Conservation (phyloP, 2,888 invertebrate genomes). For the Stegana nigrithorax region DNA sequence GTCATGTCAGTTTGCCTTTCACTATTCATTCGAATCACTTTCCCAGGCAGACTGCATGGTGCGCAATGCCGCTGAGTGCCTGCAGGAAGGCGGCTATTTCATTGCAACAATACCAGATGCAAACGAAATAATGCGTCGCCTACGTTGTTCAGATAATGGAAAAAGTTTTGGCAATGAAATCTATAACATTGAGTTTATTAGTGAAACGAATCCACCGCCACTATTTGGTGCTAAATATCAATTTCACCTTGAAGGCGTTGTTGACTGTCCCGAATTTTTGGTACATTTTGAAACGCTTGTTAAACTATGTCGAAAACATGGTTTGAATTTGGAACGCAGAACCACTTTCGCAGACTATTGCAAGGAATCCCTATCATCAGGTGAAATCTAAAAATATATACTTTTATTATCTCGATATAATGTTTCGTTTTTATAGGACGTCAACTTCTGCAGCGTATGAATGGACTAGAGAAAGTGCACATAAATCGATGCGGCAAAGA, state of each 20-base stretch:
- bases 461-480: conserved; percentile 83
- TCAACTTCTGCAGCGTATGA: conserved; percentile 80
- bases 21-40: conserved; percentile 94
- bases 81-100: conserved; percentile 92
- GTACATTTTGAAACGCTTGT: conserved; percentile 90
- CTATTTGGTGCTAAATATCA: conserved; percentile 96
- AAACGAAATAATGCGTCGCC: conserved; percentile 85
- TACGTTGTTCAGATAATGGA: conserved; percentile 69
- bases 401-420: neutral
- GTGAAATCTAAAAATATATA: conserved; percentile 37
- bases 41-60: conserved; percentile 92
- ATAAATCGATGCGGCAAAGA: conserved; percentile 70
- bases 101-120: conserved; percentile 97
- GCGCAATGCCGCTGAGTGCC: conserved; percentile 89
- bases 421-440: conserved; percentile 44
- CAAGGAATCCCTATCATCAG: conserved; percentile 54
- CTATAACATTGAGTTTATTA: conserved; percentile 79
- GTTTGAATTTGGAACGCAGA: conserved; percentile 76
- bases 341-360: conserved; percentile 86
- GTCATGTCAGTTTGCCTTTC: conserved; percentile 98
- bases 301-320: conserved; percentile 79
- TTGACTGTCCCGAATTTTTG: conserved; percentile 98
- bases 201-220: conserved; percentile 77
- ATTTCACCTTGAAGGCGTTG: conserved; percentile 95
- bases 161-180: conserved; percentile 78